phyloP scores from a whole-genome alignment of 53 echinoderm and acorn worm species.

The Holothuria leucospilota region DNA sequence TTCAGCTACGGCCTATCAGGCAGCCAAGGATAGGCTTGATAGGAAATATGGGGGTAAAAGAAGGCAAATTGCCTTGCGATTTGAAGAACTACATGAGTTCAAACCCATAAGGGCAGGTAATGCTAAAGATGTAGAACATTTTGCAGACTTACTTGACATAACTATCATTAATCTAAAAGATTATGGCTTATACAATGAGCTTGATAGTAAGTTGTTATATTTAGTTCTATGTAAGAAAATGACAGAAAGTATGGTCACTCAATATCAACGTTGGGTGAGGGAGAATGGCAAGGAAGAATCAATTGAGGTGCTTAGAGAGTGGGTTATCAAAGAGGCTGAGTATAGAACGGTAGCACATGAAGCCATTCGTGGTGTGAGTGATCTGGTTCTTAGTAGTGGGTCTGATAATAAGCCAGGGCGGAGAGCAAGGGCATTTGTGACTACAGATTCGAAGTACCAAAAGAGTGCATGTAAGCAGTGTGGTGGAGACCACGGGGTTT shows the following conservation, averaged over 20 bases:
- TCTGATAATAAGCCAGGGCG: not conserved
- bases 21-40: conserved; percentile 45
- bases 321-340: conserved; percentile 17
- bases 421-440: not conserved
- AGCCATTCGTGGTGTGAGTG: not conserved
- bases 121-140: too few relatives aligned
- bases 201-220: too few relatives aligned
- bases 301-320: not conserved
- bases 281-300: too few relatives aligned
- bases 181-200: too few relatives aligned
- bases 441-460: not conserved
- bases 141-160: too few relatives aligned
- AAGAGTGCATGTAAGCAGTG: not conserved
- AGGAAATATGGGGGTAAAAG: conserved; percentile 10
- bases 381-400: not conserved
- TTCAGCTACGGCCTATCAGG: conserved; percentile 29
- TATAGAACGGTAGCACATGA: conserved; percentile 24
- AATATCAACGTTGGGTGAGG: too few relatives aligned
- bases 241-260: too few relatives aligned
- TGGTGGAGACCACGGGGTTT: not conserved
- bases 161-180: too few relatives aligned
- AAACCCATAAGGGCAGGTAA: too few relatives aligned
- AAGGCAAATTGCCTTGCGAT: too few relatives aligned
- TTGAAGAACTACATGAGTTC: too few relatives aligned
- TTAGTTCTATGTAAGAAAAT: too few relatives aligned